A percentile compares a stretch with the other conserved stretches of the same genome.
phyloP scores from a whole-genome alignment of 2,113 vertebrate species.

The Zapus hudsonius region DNA sequence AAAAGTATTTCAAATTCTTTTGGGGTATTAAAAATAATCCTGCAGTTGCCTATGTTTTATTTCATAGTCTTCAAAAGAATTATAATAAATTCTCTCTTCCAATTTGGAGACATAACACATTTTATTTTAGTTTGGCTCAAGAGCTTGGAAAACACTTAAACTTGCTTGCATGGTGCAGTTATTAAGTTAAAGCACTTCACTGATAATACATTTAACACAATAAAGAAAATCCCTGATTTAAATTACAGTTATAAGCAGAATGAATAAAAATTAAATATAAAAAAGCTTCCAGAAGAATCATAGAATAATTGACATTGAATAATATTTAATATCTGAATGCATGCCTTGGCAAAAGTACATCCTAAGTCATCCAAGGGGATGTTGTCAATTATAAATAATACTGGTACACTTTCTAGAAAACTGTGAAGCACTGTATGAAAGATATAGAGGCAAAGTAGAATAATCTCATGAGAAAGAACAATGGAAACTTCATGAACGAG shows the following conservation, averaged over 20 bases:
- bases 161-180: background rate
- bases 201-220: slow-evolving; percentile 47
- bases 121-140: slow-evolving; percentile 70
- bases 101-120: slow-evolving; percentile 45
- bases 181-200: slow-evolving; percentile 27
- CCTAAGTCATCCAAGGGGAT: slow-evolving; percentile 60
- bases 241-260: slow-evolving; percentile 59
- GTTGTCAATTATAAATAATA: slow-evolving; percentile 75
- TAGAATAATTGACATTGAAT: slow-evolving; percentile 75
- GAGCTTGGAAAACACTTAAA: slow-evolving; percentile 63
- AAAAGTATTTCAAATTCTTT: slow-evolving; percentile 64
- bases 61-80: slow-evolving; percentile 61
- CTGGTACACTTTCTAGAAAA: slow-evolving; percentile 63
- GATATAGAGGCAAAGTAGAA: slow-evolving; percentile 52
- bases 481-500: background rate
- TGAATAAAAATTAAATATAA: slow-evolving; percentile 58
- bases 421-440: slow-evolving; percentile 65
- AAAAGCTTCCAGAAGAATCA: slow-evolving; percentile 49
- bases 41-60: slow-evolving; percentile 63
- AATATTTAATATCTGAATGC: slow-evolving; percentile 74
- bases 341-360: slow-evolving; percentile 66
- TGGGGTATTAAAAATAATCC: slow-evolving; percentile 68
- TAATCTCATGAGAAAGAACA: slow-evolving; percentile 60
- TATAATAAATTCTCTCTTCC: slow-evolving; percentile 63
- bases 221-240: slow-evolving; percentile 62